Conservation (phyloP, 2,113 vertebrate genomes). For the Galbula dea region DNA sequence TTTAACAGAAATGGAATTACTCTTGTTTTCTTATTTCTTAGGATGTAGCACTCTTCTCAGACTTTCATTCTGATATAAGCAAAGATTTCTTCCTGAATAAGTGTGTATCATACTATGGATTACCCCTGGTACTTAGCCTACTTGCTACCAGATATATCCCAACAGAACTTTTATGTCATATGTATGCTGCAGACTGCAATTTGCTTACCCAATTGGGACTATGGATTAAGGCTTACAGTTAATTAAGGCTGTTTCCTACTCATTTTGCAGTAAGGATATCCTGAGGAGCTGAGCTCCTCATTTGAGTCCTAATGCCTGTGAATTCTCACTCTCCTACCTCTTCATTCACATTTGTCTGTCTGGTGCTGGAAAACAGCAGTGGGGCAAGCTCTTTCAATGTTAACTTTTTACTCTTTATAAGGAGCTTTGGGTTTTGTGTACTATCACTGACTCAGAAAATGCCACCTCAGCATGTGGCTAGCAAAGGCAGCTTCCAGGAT, state of each 20-base stretch:
- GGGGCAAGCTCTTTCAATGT: neutral
- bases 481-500: neutral
- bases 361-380: neutral
- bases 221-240: neutral
- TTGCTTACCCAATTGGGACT: neutral
- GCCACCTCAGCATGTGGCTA: neutral
- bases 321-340: neutral
- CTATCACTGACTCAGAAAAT: neutral
- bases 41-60: neutral
- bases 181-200: neutral
- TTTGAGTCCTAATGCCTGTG: neutral
- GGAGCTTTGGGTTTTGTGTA: neutral
- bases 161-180: neutral
- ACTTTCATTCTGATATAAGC: neutral
- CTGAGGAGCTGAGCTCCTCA: neutral
- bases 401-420: neutral
- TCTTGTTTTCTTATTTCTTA: neutral
- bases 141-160: neutral
- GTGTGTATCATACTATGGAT: neutral
- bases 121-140: neutral
- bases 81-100: neutral
- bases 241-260: neutral
- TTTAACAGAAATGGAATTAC: neutral
- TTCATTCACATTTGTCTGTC: neutral
- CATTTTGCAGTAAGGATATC: neutral